Percentiles rank a stretch among this genome's conserved stretches.
Conservation (phyloP, 1,140 invertebrate genomes). For the Macrostomum lignano region DNA sequence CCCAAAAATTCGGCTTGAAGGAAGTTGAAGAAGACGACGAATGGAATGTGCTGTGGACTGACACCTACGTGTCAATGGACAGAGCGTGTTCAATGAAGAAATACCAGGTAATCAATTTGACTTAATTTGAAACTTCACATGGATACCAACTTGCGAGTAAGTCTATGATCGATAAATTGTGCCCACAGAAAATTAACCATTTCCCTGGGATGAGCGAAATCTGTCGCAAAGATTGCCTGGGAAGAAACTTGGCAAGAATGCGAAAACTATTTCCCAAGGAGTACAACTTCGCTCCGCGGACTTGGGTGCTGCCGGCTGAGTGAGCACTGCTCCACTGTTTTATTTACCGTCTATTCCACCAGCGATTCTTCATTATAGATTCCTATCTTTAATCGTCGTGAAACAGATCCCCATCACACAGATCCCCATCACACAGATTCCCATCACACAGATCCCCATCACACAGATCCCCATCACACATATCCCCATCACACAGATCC, state of each 20-base stretch:
- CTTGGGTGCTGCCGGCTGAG: slow-evolving; percentile 73
- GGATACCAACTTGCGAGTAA: too few species aligned
- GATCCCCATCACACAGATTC: too few species aligned
- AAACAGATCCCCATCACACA: too few species aligned
- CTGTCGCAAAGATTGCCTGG: slow-evolving; percentile 53
- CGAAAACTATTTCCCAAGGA: slow-evolving; percentile 50
- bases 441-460: too few species aligned
- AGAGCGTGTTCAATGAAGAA: slow-evolving; percentile 57
- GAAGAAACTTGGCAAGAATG: slow-evolving; percentile 56
- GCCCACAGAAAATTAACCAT: slow-evolving; percentile 48
- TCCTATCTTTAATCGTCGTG: too few species aligned
- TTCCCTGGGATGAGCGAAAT: slow-evolving; percentile 72
- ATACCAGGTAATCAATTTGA: slow-evolving; percentile 32
- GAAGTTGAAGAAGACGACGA: slow-evolving; percentile 43
- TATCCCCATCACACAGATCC: too few species aligned
- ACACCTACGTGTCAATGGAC: slow-evolving; percentile 48
- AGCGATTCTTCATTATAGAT: too few species aligned
- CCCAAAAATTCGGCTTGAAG: slow-evolving; percentile 43
- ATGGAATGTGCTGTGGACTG: slow-evolving; percentile 67
- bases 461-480: too few species aligned
- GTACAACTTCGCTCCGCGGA: slow-evolving; percentile 63
- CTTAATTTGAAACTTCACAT: not conserved
- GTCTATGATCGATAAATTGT: not conserved
- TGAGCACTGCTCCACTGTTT: slow-evolving; percentile 18
- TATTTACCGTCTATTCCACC: too few species aligned